A percentile compares a stretch with the other conserved stretches of the same genome.
Conservation (phyloP, 2,113 vertebrate species). For the Sterrhoptilus dennistouni region DNA sequence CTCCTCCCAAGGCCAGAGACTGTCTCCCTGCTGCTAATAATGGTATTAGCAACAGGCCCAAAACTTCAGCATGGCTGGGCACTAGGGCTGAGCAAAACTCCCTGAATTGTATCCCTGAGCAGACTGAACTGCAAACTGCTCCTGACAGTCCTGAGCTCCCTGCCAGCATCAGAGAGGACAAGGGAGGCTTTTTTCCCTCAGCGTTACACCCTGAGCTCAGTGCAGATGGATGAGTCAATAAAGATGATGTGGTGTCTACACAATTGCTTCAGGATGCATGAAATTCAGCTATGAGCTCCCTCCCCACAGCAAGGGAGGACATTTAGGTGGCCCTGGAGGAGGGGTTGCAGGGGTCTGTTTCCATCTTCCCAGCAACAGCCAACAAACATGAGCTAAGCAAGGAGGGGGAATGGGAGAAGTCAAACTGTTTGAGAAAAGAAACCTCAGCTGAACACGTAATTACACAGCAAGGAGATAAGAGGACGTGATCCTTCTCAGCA, state of each 20-base stretch:
- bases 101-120: not conserved
- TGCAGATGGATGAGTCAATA: slow-evolving; percentile 19
- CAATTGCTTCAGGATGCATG: slow-evolving; percentile 39
- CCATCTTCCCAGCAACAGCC: not conserved
- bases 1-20: not conserved
- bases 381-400: not conserved
- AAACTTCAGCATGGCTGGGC: not conserved
- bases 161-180: not conserved
- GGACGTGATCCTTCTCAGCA: not conserved
- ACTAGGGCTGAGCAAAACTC: not conserved
- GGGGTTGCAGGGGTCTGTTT: not conserved
- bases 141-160: not conserved
- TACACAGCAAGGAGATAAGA: not conserved
- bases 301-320: not conserved
- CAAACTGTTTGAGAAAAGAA: not conserved
- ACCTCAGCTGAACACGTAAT: not conserved
- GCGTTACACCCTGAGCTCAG: not conserved
- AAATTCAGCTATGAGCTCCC: slow-evolving; percentile 27
- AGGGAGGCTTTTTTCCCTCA: not conserved
- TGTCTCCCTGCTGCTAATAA: not conserved
- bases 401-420: not conserved
- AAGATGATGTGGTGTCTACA: not conserved
- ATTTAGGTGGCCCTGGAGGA: not conserved
- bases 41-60: not conserved
- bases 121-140: not conserved